phyloP scores from a whole-genome alignment of 2,888 invertebrate species.

The Zaprionus lineosus region DNA sequence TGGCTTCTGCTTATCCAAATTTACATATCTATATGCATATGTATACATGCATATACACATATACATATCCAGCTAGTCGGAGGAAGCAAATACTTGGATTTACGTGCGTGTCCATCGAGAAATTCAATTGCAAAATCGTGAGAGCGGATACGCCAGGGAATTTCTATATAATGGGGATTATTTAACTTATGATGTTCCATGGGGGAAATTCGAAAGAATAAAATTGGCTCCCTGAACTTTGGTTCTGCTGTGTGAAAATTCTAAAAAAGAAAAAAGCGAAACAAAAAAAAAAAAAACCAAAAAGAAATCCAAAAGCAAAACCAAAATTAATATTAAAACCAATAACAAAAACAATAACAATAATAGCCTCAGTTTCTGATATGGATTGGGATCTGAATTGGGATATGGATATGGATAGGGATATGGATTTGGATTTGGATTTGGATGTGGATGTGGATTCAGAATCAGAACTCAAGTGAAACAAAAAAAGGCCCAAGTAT shows the following conservation, averaged over 20 bases:
- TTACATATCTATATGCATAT: too few relatives aligned
- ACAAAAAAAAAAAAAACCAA: conserved; percentile 14
- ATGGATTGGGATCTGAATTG: too few relatives aligned
- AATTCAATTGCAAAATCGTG: conserved; percentile 16
- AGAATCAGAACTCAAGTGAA: too few relatives aligned
- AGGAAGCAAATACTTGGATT: conserved; percentile 44
- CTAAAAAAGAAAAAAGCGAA: conserved; percentile 51
- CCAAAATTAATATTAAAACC: too few relatives aligned
- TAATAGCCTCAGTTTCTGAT: too few relatives aligned
- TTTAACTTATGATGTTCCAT: not conserved
- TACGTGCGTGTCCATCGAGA: conserved; percentile 4
- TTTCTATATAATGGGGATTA: too few relatives aligned
- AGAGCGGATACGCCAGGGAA: conserved; percentile 24
- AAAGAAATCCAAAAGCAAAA: not conserved
- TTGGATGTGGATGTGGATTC: too few relatives aligned
- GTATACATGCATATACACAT: too few relatives aligned
- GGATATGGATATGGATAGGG: too few relatives aligned
- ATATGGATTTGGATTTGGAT: too few relatives aligned
- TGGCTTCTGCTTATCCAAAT: too few relatives aligned
- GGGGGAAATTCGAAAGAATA: not conserved
- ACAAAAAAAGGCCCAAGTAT: conserved; percentile 40
- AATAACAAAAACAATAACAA: conserved; percentile 18
- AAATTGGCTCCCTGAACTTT: conserved; percentile 30
- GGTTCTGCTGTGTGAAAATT: conserved; percentile 46
- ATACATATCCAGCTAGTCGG: conserved; percentile 38